Percentiles rank a stretch among this genome's conserved stretches.
Conservation (phyloP, 2,113 vertebrate species). For the Pituophis catenifer region DNA sequence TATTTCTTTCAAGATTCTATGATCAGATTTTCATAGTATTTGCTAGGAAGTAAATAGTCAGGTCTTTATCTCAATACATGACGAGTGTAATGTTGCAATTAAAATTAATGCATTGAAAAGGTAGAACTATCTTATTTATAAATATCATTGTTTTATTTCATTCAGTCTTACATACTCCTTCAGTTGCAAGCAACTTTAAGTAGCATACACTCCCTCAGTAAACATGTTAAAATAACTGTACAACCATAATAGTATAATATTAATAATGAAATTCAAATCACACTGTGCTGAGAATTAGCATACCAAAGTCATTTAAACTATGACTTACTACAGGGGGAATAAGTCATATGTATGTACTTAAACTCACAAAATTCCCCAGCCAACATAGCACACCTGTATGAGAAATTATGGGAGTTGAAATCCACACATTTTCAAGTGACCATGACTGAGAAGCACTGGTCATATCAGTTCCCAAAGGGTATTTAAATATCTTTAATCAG, state of each 20-base stretch:
- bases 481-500: neutral
- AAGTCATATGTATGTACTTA: neutral
- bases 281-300: neutral
- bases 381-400: neutral
- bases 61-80: neutral
- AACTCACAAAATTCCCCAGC: neutral
- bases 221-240: neutral
- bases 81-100: neutral
- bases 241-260: neutral
- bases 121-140: slow-evolving; percentile 15
- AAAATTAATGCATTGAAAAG: neutral
- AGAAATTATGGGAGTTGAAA: neutral
- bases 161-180: neutral
- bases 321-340: neutral
- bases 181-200: neutral
- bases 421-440: neutral
- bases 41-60: fast-evolving
- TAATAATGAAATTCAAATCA: neutral
- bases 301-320: neutral
- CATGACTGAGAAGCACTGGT: neutral
- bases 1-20: neutral
- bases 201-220: neutral
- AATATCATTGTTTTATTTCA: neutral
- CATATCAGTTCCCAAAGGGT: neutral
- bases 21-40: neutral